A percentile compares a stretch with the other conserved stretches of the same genome.
Conservation (phyloP, 2,797 vertebrate genomes). For the Arctocebus calabarensis region DNA sequence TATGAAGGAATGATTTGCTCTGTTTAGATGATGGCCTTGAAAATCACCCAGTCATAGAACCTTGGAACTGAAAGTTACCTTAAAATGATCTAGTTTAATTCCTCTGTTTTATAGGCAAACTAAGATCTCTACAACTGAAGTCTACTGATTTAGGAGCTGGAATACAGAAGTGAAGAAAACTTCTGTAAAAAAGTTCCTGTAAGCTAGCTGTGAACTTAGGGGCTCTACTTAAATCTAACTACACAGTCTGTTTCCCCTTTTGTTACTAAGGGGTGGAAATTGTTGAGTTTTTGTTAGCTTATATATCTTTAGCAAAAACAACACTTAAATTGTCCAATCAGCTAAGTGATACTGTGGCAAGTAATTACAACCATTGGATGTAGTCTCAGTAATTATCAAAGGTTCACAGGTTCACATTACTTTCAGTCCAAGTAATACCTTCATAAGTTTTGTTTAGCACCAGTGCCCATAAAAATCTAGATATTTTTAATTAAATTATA, state of each 20-base stretch:
- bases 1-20: background rate
- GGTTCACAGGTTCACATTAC: background rate
- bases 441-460: background rate
- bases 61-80: background rate
- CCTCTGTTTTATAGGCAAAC: conserved; percentile 17
- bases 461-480: background rate
- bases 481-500: background rate
- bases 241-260: background rate
- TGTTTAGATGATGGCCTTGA: conserved; percentile 34
- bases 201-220: background rate
- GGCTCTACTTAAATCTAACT: conserved; percentile 20
- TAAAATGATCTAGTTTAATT: conserved; percentile 36
- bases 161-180: conserved; percentile 16
- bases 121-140: conserved; percentile 9
- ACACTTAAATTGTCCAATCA: conserved; percentile 11
- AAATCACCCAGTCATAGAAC: background rate
- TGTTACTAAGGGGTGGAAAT: background rate
- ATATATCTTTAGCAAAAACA: conserved; percentile 49
- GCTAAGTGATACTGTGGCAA: background rate
- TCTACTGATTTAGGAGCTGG: background rate
- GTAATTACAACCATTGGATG: background rate
- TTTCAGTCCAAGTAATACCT: background rate
- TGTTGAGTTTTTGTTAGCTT: conserved; percentile 10
- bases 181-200: background rate
- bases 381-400: background rate